Evolutionary conservation across 2,888 invertebrate genomes (phyloP), one percentile per base, ranked within the genome.

Genomic region (Coecobrya sp.): DNA sequence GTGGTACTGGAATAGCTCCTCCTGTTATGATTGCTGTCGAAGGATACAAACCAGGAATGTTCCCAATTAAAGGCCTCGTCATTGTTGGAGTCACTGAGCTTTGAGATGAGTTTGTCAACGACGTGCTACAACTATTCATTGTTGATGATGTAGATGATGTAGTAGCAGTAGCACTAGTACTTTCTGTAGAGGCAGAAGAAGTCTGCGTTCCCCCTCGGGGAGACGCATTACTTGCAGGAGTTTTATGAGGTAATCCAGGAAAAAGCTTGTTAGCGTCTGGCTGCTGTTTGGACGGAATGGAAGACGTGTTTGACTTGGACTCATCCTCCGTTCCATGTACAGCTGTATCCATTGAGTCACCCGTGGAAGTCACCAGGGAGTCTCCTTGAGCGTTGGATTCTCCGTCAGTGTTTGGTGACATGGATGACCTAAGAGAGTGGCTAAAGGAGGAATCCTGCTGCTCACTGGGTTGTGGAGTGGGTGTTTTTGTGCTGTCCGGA

Each of bases 11-110:
- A 19, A 42, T 62, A 16, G 85, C 76, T 22, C 91, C 91, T 19
- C 89, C 13, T 16, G 59, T 91, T 1, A 91, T 76, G 52, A 90
- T 92, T 86, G 91, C 91, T 82, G 70, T 91, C 45, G 91, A 82
- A 55, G 91, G 86, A 91, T 91, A 91, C 55, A 91, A 87, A 19
- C 91, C 91, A 86, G 91, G 91, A 91, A 91, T 91, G 91, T 91
- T 91, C 91, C 91, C 91, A 59, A 91, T 91, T 68, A 91, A 73
- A 84, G 91, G 91, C 87, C 91, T 87, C 42, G 82, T 45, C 45
- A 82, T 55, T 89, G 25, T 22, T 10, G 79, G 90, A 19, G 85
- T 42, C 27, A 65, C 65, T 42, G 86, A 73, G 45, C 73, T 86
- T 55, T 82, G 89, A 7, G 89, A 49, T 1, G 76, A 49, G 11